Evolutionary conservation across 1,140 invertebrate genomes (phyloP).

Genomic region (Pygmarrhopalites habei): DNA sequence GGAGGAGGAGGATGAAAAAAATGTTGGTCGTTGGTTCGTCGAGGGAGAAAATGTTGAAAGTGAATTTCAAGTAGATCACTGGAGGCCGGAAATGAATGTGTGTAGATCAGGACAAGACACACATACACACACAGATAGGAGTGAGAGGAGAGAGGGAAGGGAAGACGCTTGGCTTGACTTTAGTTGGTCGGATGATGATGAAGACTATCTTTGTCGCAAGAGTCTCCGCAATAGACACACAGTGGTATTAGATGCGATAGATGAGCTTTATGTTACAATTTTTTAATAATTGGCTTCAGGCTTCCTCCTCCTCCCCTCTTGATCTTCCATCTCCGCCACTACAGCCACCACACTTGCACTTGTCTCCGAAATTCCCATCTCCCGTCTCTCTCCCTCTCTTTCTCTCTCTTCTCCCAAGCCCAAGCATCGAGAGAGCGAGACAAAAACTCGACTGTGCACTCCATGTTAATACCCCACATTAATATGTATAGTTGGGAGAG

Average conservation of each 20-base stretch:
- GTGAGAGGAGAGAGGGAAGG: not conserved
- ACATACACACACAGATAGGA: not conserved
- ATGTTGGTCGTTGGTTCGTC: no score
- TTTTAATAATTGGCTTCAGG: conserved; percentile 32
- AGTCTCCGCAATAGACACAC: not conserved
- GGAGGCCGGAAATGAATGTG: conserved; percentile 11
- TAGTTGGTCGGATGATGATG: not conserved
- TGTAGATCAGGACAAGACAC: not conserved
- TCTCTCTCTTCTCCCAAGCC: no score
- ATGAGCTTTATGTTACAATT: conserved; percentile 23
- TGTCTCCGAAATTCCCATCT: not conserved
- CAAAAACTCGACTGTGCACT: no score
- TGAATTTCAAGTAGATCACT: conserved; percentile 9
- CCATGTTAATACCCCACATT: no score
- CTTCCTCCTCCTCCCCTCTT: conserved; percentile 2
- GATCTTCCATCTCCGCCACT: conserved; percentile 15
- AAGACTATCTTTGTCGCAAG: not conserved
- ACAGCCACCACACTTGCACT: conserved; percentile 8
- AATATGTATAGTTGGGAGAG: no score
- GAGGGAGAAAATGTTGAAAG: conserved; percentile 8
- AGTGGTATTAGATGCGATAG: conserved; percentile 20
- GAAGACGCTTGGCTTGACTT: not conserved
- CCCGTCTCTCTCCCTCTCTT: no score
- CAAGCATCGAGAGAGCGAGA: no score
- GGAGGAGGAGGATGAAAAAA: no score